Evolutionary conservation across 2,888 invertebrate species (phyloP).

Genomic region (Alentia gelatinosa): DNA sequence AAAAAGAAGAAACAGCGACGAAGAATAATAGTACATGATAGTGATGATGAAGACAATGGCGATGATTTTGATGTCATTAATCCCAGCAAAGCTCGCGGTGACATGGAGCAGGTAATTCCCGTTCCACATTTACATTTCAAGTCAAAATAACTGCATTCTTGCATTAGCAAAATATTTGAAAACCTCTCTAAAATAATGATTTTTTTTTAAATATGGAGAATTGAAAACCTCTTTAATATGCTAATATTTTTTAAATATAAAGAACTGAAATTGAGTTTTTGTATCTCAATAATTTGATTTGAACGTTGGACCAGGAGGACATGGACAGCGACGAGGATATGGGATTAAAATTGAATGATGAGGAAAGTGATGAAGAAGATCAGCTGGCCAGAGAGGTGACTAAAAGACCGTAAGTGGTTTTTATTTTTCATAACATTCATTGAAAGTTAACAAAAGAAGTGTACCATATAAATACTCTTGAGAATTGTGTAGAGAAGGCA

Average conservation of each 20-base stretch:
- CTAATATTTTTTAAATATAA: neutral
- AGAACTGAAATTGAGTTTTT: neutral
- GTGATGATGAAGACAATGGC: constrained; percentile 57
- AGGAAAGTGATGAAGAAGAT: neutral
- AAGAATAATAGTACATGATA: constrained; percentile 47
- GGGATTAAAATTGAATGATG: neutral
- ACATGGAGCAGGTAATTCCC: constrained; percentile 26
- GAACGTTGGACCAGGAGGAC: neutral
- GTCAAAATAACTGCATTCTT: no score
- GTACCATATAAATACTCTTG: no score
- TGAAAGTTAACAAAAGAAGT: no score
- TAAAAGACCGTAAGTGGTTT: neutral
- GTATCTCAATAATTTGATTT: neutral
- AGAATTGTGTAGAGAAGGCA: no score
- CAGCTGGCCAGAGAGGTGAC: neutral
- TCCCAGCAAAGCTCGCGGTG: neutral
- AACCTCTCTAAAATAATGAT: no score
- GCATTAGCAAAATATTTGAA: no score
- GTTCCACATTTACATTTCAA: no score
- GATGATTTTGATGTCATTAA: constrained; percentile 49
- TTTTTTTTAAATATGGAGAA: no score
- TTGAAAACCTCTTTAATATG: neutral
- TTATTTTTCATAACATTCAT: no score
- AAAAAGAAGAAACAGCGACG: constrained; percentile 15
- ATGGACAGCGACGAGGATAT: constrained; percentile 20